Conservation (phyloP, 2,797 vertebrate genomes). For the Eutrigla gurnardus region DNA sequence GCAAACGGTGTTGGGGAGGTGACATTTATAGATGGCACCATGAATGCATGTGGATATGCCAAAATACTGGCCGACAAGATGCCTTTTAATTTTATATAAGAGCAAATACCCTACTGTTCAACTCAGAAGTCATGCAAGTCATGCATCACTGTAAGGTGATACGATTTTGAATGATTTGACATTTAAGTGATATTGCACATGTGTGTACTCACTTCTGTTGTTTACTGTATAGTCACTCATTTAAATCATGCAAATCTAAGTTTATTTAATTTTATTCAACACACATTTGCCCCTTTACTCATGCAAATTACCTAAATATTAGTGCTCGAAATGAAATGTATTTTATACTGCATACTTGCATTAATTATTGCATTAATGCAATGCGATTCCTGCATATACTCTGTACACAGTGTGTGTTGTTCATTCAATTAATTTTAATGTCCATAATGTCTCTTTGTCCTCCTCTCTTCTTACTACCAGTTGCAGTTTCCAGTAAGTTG, state of each 20-base stretch:
- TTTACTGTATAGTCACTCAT: neutral
- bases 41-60: too few species aligned
- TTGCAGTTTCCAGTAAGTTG: slow-evolving; percentile 66
- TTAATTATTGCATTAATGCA: neutral
- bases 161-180: too few species aligned
- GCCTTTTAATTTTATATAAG: too few species aligned
- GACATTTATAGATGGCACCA: too few species aligned
- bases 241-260: neutral
- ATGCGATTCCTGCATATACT: neutral
- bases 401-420: neutral
- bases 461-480: slow-evolving; percentile 31
- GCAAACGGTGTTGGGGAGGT: too few species aligned
- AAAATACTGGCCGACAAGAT: too few species aligned
- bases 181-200: too few species aligned
- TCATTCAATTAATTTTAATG: slow-evolving; percentile 19
- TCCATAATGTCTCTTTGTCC: slow-evolving; percentile 16
- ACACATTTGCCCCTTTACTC: neutral
- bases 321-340: neutral
- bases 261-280: slow-evolving; percentile 2
- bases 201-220: too few species aligned
- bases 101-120: too few species aligned
- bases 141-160: too few species aligned
- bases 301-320: neutral
- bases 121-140: too few species aligned
- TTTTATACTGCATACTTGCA: neutral